Base-by-base conservation (phyloP, 2,113 vertebrate species). In the Agapornis roseicollis region DNA sequence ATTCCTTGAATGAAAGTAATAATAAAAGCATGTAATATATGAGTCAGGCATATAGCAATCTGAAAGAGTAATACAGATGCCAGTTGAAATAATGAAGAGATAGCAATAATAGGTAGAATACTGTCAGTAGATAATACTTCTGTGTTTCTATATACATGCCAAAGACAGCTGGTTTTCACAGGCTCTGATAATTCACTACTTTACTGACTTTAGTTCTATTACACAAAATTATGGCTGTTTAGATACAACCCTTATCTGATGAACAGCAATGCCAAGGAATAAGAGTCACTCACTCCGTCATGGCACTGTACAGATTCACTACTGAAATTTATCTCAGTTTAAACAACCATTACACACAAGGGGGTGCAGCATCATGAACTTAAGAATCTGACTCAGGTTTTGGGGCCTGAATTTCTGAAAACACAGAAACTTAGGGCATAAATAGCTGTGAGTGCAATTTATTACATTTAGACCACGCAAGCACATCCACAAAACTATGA, bases 71-170 rank as follows among this genome's bases (percentile, higher is more conserved):
- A 88, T 81, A 76, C 5, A 73, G 79, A 71, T 66, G 18, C 9
- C 44, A 61, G 35, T 29, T 83, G 68, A 88, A 92, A 92, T 93
- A 91, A 88, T 55, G 44, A 94, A 90, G 74, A 85, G 42, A 83
- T 15, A 60, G 39, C 79, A 95, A 73, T 82, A 80, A 88, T 6
- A 83, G 44, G 71, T 11, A 86, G 72, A 33, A 37, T 55, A 83
- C 49, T 64, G 42, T 37, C 52, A 81, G 46, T 13, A 76, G 50
- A 58, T 64, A 86, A 84, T 60, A 73, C 16, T 52, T 50, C 41
- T 27, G 16, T 27, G 6, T 58, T 83, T 71, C 37, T 41, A 52
- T 46, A 66, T 16, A 70, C 9, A 44, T 44, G 41, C 42, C 23
- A 81, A 47, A 17, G 56, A 7, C 46, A 80, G 60, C 20, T 78